Conservation (phyloP, 2,113 vertebrate genomes). For the Platycercus adscitus region DNA sequence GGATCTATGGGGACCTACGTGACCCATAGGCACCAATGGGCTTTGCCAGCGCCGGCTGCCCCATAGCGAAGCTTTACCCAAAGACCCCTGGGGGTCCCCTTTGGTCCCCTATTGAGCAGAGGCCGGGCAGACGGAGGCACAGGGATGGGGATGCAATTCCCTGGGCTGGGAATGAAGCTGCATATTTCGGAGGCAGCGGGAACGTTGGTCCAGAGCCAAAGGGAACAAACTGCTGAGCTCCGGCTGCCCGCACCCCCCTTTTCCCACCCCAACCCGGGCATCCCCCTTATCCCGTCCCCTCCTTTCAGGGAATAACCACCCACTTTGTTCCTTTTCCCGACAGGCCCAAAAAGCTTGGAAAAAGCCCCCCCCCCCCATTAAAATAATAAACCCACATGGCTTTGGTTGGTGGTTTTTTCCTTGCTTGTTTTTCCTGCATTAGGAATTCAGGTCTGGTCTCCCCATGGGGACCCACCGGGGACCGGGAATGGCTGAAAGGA, state of each 20-base stretch:
- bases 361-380: not conserved
- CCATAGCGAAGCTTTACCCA: accelerated
- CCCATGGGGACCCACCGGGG: not conserved
- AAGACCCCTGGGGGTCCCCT: not conserved
- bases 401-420: not conserved
- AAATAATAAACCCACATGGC: not conserved
- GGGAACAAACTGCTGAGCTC: too few relatives aligned
- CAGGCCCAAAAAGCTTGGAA: not conserved
- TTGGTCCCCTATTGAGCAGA: accelerated
- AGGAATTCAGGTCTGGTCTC: constrained; percentile 32
- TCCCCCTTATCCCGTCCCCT: too few relatives aligned
- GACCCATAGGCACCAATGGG: not conserved
- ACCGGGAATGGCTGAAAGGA: not conserved
- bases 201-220: too few relatives aligned
- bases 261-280: too few relatives aligned
- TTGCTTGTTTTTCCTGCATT: not conserved
- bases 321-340: not conserved
- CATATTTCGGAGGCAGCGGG: too few relatives aligned
- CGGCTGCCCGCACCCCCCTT: too few relatives aligned
- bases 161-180: too few relatives aligned
- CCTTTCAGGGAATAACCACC: not conserved
- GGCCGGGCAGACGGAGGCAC: not conserved
- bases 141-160: not conserved
- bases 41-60: not conserved
- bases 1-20: not conserved